Percentiles rank a stretch among this genome's conserved stretches.
Evolutionary conservation across 2,113 vertebrate genomes (phyloP).

Genomic region (Scytalopus superciliaris): DNA sequence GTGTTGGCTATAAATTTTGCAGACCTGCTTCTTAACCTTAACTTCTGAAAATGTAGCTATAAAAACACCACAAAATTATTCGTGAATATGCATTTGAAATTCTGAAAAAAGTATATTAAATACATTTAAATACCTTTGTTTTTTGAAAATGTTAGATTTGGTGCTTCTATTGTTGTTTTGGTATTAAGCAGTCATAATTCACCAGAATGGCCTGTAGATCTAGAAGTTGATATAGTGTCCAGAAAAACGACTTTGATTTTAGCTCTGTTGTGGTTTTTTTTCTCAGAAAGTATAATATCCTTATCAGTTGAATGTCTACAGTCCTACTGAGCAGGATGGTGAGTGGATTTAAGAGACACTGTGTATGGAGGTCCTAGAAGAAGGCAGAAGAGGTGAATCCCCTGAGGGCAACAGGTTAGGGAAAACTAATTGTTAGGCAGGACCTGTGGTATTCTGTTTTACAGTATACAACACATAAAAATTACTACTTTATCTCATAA

Average conservation of each 20-base stretch:
- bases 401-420: background rate
- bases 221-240: rapidly evolving
- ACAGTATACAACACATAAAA: background rate
- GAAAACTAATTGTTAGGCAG: background rate
- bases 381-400: background rate
- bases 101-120: background rate
- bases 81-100: background rate
- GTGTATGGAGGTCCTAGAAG: background rate
- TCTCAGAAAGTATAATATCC: background rate
- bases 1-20: background rate
- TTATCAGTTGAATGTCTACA: background rate
- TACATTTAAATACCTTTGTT: background rate
- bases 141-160: background rate
- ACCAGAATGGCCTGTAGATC: background rate
- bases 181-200: background rate
- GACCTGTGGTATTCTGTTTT: background rate
- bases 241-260: background rate
- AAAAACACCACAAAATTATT: background rate
- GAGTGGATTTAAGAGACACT: background rate
- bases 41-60: background rate
- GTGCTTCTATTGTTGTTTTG: background rate
- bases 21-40: background rate
- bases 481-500: background rate
- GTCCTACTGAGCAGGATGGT: background rate
- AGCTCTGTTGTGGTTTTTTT: background rate